Conservation (phyloP, 1,140 invertebrate species). For the Eulimnadia texana region DNA sequence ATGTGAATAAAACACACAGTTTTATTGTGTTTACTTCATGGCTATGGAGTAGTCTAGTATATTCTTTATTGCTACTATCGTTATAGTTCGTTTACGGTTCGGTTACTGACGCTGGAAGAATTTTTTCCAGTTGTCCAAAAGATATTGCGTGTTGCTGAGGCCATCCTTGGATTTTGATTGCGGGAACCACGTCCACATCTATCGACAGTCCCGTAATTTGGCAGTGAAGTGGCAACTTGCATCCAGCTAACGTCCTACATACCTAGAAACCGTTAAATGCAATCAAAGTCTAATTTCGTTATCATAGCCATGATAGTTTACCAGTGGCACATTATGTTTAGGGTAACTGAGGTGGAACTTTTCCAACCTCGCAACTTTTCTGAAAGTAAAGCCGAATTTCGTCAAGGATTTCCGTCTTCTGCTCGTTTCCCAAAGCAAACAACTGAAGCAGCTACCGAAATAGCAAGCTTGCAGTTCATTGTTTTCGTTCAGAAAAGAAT, state of each 20-base stretch:
- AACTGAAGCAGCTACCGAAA: background rate
- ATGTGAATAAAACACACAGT: too few species aligned
- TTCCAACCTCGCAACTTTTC: background rate
- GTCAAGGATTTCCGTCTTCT: background rate
- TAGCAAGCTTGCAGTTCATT: background rate
- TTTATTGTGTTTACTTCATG: too few species aligned
- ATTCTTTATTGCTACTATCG: too few species aligned
- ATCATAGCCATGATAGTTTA: background rate
- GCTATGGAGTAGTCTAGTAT: too few species aligned
- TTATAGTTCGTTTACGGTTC: too few species aligned
- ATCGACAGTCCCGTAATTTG: background rate
- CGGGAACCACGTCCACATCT: background rate
- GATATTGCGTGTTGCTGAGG: background rate
- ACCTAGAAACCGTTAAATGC: background rate
- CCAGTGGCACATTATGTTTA: background rate
- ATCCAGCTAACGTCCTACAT: background rate
- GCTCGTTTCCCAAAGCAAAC: background rate
- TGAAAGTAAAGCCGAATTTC: background rate
- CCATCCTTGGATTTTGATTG: background rate
- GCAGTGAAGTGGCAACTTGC: background rate
- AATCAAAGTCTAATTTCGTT: too few species aligned
- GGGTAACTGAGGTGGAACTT: background rate
- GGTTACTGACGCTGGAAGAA: background rate
- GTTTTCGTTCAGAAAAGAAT: background rate
- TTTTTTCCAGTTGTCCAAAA: background rate